Evolutionary conservation across 2,888 invertebrate species (phyloP).

Genomic region (Malthinus flaveolus): DNA sequence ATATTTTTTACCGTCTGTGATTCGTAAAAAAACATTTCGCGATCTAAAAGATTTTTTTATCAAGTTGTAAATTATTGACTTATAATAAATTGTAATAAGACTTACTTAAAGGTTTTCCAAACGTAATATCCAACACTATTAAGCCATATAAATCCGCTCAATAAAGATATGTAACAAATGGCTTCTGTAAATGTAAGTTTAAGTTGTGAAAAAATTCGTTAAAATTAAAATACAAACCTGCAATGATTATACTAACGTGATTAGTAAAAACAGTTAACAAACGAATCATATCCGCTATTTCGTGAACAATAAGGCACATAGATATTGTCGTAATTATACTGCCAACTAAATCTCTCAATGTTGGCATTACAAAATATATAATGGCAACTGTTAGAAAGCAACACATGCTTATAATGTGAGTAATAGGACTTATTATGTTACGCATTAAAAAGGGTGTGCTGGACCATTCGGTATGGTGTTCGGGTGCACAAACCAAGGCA

Average conservation of each 20-base stretch:
- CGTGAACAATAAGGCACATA: slow-evolving; percentile 74
- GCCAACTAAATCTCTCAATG: slow-evolving; percentile 78
- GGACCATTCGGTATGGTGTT: slow-evolving; percentile 71
- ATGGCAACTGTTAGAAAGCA: slow-evolving; percentile 74
- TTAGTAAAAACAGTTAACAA: slow-evolving; percentile 80
- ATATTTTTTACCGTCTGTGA: slow-evolving; percentile 84
- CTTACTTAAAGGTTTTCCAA: slow-evolving; percentile 82
- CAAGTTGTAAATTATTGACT: neutral
- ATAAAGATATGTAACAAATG: slow-evolving; percentile 72
- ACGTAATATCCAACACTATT: slow-evolving; percentile 85
- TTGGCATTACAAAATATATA: slow-evolving; percentile 81
- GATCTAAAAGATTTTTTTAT: slow-evolving; percentile 58
- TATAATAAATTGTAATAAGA: neutral
- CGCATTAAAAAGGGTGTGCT: slow-evolving; percentile 74
- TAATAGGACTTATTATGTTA: slow-evolving; percentile 75
- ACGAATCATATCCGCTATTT: slow-evolving; percentile 76
- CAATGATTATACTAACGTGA: slow-evolving; percentile 78
- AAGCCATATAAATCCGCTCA: slow-evolving; percentile 85
- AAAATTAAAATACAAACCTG: slow-evolving; percentile 60
- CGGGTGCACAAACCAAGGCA: slow-evolving; percentile 75
- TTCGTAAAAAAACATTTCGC: slow-evolving; percentile 79
- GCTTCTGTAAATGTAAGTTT: slow-evolving; percentile 63
- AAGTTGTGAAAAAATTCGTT: neutral
- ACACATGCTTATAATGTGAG: slow-evolving; percentile 73
- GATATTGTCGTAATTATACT: slow-evolving; percentile 84